These are phyloP conservation scores for Keiferia lycopersicella DNA, from an alignment of 2,888 invertebrate genomes.

Conservation along the genomic window DNA sequence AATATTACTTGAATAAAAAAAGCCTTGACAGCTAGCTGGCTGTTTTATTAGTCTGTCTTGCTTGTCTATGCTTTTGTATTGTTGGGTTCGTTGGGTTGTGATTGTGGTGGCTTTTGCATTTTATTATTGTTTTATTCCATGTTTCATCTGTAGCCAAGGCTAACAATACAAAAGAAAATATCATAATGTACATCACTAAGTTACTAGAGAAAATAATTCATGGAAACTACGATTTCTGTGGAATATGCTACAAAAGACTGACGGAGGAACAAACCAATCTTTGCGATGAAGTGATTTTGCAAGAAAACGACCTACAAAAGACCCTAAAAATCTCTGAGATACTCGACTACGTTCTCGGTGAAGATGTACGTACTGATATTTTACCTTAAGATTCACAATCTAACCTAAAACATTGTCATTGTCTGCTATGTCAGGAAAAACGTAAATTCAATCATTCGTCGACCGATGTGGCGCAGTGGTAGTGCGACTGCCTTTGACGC, in stretches of 20 bases:
- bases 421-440: no score
- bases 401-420: background rate
- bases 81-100: background rate
- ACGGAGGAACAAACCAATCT: constrained; percentile 40
- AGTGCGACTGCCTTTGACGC: no score
- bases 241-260: constrained; percentile 52
- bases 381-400: background rate
- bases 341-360: constrained; percentile 48
- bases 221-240: constrained; percentile 53
- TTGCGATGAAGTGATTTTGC: constrained; percentile 51
- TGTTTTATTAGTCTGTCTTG: no score
- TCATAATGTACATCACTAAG: background rate
- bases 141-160: background rate
- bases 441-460: no score
- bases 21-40: no score
- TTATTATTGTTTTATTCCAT: background rate
- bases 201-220: constrained; percentile 48
- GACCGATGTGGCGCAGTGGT: no score
- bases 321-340: constrained; percentile 49
- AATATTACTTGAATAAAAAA: no score
- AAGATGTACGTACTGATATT: constrained; percentile 47
- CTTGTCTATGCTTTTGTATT: no score
- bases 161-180: background rate
- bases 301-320: constrained; percentile 39
- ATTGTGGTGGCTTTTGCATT: background rate